Percentiles rank a stretch among this genome's conserved stretches.
These are phyloP conservation scores for Tachysurus fulvidraco DNA, from an alignment of 2,113 vertebrate genomes.

Conservation along the genomic window DNA sequence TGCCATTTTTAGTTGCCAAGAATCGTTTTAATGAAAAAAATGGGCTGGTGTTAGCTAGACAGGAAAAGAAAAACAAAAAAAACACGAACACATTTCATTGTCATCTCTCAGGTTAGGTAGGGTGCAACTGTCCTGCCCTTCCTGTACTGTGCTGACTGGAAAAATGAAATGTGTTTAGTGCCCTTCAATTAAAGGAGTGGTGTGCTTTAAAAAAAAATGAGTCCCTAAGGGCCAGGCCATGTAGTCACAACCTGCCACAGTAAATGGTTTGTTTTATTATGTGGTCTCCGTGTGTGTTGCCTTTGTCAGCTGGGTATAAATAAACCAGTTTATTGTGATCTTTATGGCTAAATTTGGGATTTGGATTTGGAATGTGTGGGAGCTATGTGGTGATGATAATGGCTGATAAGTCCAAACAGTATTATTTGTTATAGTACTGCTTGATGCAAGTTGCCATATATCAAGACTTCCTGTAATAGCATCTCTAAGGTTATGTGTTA, in stretches of 20 bases:
- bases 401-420: neutral
- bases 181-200: constrained; percentile 45
- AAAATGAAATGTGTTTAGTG: constrained; percentile 55
- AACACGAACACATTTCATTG: constrained; percentile 29
- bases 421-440: neutral
- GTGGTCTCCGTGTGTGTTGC: constrained; percentile 20
- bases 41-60: constrained; percentile 27
- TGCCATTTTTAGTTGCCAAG: constrained; percentile 2
- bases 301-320: constrained; percentile 16
- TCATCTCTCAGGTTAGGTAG: constrained; percentile 42
- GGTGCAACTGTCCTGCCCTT: constrained; percentile 44
- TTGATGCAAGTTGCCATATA: neutral
- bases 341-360: constrained; percentile 9
- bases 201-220: constrained; percentile 31
- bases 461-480: neutral
- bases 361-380: neutral
- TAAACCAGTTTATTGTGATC: constrained; percentile 29
- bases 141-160: constrained; percentile 49
- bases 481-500: neutral
- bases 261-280: constrained; percentile 38
- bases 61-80: constrained; percentile 20
- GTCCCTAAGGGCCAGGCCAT: constrained; percentile 20
- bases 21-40: constrained; percentile 17
- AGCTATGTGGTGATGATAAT: neutral
- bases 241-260: neutral